Conservation (phyloP, 1,140 invertebrate genomes). For the Galleria mellonella region DNA sequence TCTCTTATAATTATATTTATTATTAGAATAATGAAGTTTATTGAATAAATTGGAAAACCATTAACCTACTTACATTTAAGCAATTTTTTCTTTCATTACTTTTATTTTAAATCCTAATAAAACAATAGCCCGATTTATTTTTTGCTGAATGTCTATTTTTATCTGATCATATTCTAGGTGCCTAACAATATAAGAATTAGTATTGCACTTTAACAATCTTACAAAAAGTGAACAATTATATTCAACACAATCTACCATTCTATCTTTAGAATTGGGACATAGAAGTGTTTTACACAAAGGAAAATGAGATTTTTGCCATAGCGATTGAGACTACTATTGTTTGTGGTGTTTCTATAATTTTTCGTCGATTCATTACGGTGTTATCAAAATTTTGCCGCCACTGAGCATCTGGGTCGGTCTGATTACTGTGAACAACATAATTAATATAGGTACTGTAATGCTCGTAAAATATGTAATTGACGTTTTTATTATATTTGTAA, state of each 20-base stretch:
- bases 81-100: too few relatives aligned
- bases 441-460: constrained; percentile 15
- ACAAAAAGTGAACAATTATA: constrained; percentile 27
- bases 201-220: constrained; percentile 18
- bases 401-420: constrained; percentile 13
- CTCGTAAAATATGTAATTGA: constrained; percentile 3
- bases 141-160: too few relatives aligned
- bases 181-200: background rate
- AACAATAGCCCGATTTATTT: too few relatives aligned
- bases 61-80: too few relatives aligned
- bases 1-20: too few relatives aligned
- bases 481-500: background rate
- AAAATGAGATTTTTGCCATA: constrained; percentile 11
- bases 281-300: constrained; percentile 1
- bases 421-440: constrained; percentile 6
- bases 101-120: too few relatives aligned
- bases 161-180: background rate
- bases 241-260: constrained; percentile 24
- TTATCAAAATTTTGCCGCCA: constrained; percentile 13
- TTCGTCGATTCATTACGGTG: constrained; percentile 9
- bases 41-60: too few relatives aligned
- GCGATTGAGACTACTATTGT: too few relatives aligned
- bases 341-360: background rate
- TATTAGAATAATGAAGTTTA: too few relatives aligned
- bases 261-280: constrained; percentile 25